Percentiles rank a stretch among this genome's conserved stretches.
phyloP scores from a whole-genome alignment of 2,113 vertebrate genomes.

The Heterotis niloticus region DNA sequence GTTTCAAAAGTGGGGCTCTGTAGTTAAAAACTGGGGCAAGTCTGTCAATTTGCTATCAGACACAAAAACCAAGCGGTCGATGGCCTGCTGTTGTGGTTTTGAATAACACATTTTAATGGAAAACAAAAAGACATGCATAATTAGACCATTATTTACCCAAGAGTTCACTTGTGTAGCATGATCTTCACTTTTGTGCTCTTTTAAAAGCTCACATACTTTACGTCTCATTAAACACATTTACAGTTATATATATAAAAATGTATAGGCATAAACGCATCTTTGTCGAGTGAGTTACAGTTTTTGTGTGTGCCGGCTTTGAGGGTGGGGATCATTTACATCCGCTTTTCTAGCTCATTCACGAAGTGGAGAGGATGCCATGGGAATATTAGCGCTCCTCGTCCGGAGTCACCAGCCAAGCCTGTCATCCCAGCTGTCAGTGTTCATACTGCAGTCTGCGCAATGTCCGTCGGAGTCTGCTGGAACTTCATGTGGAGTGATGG shows the following conservation, averaged over 20 bases:
- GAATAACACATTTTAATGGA: no score
- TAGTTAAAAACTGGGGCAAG: no score
- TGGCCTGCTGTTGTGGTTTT: no score
- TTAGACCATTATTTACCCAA: no score
- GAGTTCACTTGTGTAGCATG: no score
- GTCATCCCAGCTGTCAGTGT: conserved; percentile 47
- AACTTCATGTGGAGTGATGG: conserved; percentile 20
- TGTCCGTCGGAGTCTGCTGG: conserved; percentile 35
- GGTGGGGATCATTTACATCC: conserved; percentile 48
- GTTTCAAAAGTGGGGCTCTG: no score
- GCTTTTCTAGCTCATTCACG: conserved; percentile 37
- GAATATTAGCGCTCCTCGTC: conserved; percentile 20
- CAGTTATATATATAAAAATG: neutral
- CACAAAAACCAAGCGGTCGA: no score
- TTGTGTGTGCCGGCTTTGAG: conserved; percentile 37
- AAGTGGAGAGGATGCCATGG: conserved; percentile 41
- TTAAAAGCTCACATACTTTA: no score
- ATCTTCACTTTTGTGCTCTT: no score
- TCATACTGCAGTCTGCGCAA: conserved; percentile 47
- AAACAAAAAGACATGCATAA: no score
- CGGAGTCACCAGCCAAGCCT: conserved; percentile 41
- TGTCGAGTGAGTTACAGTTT: conserved; percentile 22
- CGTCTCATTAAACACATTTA: neutral
- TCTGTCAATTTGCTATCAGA: no score
- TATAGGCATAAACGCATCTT: conserved; percentile 42